Evolutionary conservation across 2,888 invertebrate species (phyloP), one percentile per base, ranked within the genome.

Genomic region (Ophion costatus): DNA sequence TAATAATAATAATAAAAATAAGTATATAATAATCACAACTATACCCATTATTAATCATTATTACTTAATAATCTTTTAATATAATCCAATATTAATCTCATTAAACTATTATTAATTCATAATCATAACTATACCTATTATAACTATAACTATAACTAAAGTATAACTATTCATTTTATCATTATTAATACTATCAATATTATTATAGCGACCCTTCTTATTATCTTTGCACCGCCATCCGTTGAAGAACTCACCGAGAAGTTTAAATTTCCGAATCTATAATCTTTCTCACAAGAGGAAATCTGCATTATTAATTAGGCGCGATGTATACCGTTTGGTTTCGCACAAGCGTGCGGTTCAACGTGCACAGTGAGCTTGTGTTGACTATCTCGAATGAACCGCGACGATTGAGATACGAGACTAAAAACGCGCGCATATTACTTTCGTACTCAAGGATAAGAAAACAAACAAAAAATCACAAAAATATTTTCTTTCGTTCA

Each of bases 321-420:
- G 38, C 20, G 57, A 66, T 42, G 51, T 69, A 5, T 33, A 22
- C 61, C 61, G 67, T 73, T 67, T 24, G 61, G 57, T 64, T 61
- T 57, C 56, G 70, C 42, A 42, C n/a, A 45, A 22, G 61, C 70
- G 42, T 42, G 63, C 67, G 63, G 70, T 64, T 81, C 56, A 71
- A 57, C 59, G 57, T 59, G 11, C 59, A 67, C 33, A 73, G 66
- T 42, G 71, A 22, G 59, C 67, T 24, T 4, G 45, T 33, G 33
- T 33, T 71, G 14, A n/a, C 29, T 10, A 10, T 59, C 51, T 57
- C 45, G 33, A 51, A 51, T 59, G 14, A 59, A 69, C 38, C 33
- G 56, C 61, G 76, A 73, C 75, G 80, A 84, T 76, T 76, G 67
- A 83, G 83, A 83, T 83, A 77, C 61, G 61, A 66, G 71, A 24